Conservation (phyloP, 2,797 vertebrate species). For the Scomberomorus guttatus region DNA sequence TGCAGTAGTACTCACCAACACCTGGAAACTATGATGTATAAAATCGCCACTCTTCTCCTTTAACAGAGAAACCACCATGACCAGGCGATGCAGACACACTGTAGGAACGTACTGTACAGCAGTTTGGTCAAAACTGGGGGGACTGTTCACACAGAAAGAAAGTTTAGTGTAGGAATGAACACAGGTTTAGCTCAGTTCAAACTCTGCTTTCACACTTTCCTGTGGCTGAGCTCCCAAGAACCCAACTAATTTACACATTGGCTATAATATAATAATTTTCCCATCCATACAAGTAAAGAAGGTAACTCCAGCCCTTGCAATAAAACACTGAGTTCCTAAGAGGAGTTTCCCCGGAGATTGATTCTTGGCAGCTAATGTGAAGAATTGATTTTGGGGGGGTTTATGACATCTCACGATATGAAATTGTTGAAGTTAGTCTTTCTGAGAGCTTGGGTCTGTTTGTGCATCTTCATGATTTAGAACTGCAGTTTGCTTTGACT, state of each 20-base stretch:
- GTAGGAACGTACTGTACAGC: too few relatives aligned
- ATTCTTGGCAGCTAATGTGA: conserved; percentile 42
- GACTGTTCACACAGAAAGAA: too few relatives aligned
- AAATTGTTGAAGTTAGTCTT: conserved; percentile 28
- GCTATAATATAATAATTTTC: background rate
- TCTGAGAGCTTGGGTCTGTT: conserved; percentile 9
- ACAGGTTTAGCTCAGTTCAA: too few relatives aligned
- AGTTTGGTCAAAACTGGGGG: too few relatives aligned
- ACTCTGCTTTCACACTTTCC: background rate
- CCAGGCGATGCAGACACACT: background rate
- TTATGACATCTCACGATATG: conserved; percentile 43
- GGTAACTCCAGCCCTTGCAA: background rate
- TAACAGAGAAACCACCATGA: background rate
- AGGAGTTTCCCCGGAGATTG: conserved; percentile 26
- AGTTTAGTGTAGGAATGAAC: too few relatives aligned
- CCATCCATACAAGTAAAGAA: conserved; percentile 4
- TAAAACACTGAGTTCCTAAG: background rate
- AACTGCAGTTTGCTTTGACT: conserved; percentile 37
- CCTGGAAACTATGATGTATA: too few relatives aligned
- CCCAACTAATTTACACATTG: too few relatives aligned
- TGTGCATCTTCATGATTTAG: conserved; percentile 20
- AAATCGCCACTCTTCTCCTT: too few relatives aligned
- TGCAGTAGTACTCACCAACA: too few relatives aligned
- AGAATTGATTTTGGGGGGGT: conserved; percentile 44
- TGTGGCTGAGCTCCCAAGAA: too few relatives aligned